Base-by-base conservation (phyloP, 2,888 invertebrate species). In the Papilio gigon region DNA sequence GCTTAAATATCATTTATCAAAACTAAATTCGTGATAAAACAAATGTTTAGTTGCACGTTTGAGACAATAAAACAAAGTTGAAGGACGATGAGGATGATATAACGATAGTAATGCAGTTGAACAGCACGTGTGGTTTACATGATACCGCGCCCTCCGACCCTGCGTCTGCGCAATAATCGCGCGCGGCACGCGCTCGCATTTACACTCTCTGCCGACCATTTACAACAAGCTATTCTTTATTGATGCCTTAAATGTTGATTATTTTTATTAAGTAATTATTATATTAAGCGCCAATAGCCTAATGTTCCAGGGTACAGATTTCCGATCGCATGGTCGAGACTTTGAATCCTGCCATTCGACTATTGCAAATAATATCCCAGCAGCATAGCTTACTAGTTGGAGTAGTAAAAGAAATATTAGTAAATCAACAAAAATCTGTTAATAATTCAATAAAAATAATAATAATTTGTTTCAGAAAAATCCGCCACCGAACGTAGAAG, bases 401-500 rank as follows among this genome's bases (percentile, higher is more conserved):
- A n/a, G n/a, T n/a, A n/a, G n/a, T n/a, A n/a, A n/a, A n/a, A n/a
- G n/a, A n/a, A n/a, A n/a, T n/a, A n/a, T n/a, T n/a, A n/a, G n/a
- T n/a, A n/a, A n/a, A n/a, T n/a, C n/a, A n/a, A n/a, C n/a, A n/a
- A n/a, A n/a, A n/a, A n/a, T n/a, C n/a, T n/a, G n/a, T n/a, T n/a
- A n/a, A n/a, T n/a, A n/a, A n/a, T n/a, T n/a, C n/a, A n/a, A n/a
- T n/a, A n/a, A n/a, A n/a, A n/a, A n/a, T n/a, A n/a, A n/a, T n/a
- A n/a, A n/a, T n/a, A n/a, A n/a, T n/a, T n/a, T 73, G 68, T 89
- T 87, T 44, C 86, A 92, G 92, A 91, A 89, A 87, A 83, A 84
- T 50, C 82, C 86, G 59, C 85, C 86, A 11, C 72, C 86, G 1
- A 90, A 92, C 72, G 84, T 92, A 22, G 82, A 87, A 71, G 86